Evolutionary conservation across 2,113 vertebrate genomes (phyloP).

Genomic region (Gambusia holbrooki): DNA sequence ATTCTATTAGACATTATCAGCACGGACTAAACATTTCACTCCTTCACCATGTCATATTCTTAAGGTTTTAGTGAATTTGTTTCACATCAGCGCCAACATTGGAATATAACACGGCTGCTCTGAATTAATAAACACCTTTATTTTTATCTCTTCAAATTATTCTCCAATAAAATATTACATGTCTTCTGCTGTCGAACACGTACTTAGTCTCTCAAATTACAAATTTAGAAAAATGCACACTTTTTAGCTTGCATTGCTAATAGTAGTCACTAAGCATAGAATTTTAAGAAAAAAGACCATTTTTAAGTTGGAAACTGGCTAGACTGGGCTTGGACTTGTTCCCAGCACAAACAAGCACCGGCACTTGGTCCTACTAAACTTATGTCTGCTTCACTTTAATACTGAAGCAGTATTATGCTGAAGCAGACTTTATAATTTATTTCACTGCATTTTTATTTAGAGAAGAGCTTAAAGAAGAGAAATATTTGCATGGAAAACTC

Average conservation of each 20-base stretch:
- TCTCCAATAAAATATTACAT: background rate
- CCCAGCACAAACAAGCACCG: no score
- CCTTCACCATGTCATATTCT: background rate
- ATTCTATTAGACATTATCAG: background rate
- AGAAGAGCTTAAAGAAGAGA: no score
- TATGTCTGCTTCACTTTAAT: background rate
- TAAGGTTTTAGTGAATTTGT: background rate
- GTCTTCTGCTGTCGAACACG: no score
- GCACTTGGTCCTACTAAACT: no score
- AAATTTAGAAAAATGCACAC: background rate
- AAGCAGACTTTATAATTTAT: background rate
- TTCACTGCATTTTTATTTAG: no score
- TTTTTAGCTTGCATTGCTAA: background rate
- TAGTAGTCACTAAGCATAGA: background rate
- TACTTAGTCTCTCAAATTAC: background rate
- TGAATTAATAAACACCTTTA: background rate
- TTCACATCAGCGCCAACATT: no score
- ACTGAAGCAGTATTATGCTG: background rate
- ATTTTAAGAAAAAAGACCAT: background rate
- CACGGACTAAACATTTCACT: background rate
- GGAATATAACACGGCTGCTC: background rate
- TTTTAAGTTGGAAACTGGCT: background rate
- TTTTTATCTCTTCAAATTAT: background rate
- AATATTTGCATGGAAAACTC: background rate
- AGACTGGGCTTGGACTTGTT: background rate